Conservation (phyloP, 2,797 vertebrate genomes). For the Eupleurogrammus muticus region DNA sequence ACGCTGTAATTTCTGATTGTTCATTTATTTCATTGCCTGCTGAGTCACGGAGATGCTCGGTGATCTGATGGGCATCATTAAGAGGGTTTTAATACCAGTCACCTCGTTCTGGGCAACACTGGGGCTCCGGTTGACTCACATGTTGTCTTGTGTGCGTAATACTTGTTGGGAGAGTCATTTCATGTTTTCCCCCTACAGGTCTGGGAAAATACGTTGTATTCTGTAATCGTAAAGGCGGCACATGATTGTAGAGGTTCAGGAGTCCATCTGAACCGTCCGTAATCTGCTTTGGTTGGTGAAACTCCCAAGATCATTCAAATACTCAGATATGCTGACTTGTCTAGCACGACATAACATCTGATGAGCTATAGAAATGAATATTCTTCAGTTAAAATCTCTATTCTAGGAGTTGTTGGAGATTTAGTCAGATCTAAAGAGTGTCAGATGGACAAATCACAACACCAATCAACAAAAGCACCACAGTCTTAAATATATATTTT, state of each 20-base stretch:
- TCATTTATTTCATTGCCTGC: conserved; percentile 30
- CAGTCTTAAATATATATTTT: too few species aligned
- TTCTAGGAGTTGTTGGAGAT: background rate
- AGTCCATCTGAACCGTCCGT: background rate
- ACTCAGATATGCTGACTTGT: background rate
- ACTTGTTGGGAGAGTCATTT: background rate
- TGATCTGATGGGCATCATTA: conserved; percentile 13
- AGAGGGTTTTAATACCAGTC: conserved; percentile 16
- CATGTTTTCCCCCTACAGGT: conserved; percentile 2
- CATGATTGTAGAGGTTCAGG: background rate
- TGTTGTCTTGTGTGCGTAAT: conserved; percentile 28
- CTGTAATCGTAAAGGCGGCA: background rate
- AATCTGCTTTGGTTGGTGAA: background rate
- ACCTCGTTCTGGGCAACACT: conserved; percentile 25
- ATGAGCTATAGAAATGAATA: too few species aligned
- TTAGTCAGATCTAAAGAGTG: background rate
- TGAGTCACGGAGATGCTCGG: conserved; percentile 33
- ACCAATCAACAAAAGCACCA: too few species aligned
- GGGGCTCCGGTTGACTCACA: conserved; percentile 11
- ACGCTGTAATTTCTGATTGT: background rate
- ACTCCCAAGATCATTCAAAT: background rate
- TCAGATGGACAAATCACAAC: too few species aligned
- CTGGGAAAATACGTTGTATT: background rate
- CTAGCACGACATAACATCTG: too few species aligned
- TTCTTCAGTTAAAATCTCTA: too few species aligned